Evolutionary conservation across 1,140 invertebrate genomes (phyloP), one percentile per base, ranked within the genome.

Genomic region (Melitaea cinxia): DNA sequence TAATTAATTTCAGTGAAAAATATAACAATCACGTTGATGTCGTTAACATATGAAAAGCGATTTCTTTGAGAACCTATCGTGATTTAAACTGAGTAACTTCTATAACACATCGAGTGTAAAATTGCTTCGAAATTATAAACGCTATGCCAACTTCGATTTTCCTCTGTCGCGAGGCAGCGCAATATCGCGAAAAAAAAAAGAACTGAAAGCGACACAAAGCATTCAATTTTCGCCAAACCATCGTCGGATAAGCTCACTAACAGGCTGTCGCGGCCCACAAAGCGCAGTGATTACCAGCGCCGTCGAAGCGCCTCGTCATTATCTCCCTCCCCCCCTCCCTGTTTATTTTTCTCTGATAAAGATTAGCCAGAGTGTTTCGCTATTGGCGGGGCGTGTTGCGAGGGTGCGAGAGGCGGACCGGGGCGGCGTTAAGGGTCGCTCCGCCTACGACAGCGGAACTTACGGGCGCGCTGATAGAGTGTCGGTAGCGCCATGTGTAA

Each of bases 311-410:
- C 76, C 75, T 72, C 78, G 76, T 83, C 83, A 86, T 87, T 87
- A 89, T 85, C 78, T 82, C 77, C 82, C 37, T n/a, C 33, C 39
- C 39, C 39, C 78, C 80, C 83, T 73, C 83, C 77, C 78, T 87
- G 85, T 89, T 89, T 89, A 88, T 87, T 89, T 88, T 89, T 85
- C 80, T 81, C 75, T 86, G 83, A 87, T 89, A 89, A 85, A 88
- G 85, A 89, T 89, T 89, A 89, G 85, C 86, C 73, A 63, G 75
- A 83, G 85, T 80, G 81, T 69, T 74, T 74, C 69, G 77, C 78
- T 77, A 89, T 89, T 89, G 86, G 86, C 70, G 77, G 82, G 82
- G 79, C 85, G 86, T 82, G 80, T 82, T 58, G 66, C 68, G 49
- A 68, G 77, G 74, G 79, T 66, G 80, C 58, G 67, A 62, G 73